Evolutionary conservation across 1,140 invertebrate species (phyloP).

Genomic region (Halictus rubicundus): DNA sequence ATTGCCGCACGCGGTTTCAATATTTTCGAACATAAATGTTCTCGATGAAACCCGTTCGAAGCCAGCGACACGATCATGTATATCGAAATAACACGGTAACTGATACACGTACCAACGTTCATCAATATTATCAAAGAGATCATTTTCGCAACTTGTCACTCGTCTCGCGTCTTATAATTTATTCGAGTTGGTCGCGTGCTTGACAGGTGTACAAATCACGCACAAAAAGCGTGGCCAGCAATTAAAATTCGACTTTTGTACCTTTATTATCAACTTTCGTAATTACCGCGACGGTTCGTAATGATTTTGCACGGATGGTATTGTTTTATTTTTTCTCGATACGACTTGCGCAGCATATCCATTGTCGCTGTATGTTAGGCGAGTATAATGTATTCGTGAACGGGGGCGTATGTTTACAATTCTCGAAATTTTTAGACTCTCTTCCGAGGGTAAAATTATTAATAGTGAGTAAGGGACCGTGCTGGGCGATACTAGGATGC

Average conservation of each 20-base stretch:
- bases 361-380: not conserved
- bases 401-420: not conserved
- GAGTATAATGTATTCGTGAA: not conserved
- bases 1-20: not conserved
- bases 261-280: not conserved
- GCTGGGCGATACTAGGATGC: too few species aligned
- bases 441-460: not conserved
- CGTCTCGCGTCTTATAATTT: not conserved
- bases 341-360: not conserved
- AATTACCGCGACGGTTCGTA: not conserved
- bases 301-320: not conserved
- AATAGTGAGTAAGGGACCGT: not conserved
- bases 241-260: not conserved
- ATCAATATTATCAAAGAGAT: not conserved
- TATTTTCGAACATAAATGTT: not conserved
- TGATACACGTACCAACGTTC: not conserved
- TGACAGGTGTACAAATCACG: conserved; percentile 29
- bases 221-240: not conserved
- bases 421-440: not conserved
- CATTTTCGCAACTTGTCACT: not conserved
- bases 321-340: not conserved
- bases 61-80: not conserved
- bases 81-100: not conserved
- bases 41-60: not conserved
- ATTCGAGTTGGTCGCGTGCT: not conserved